Percentiles rank a stretch among this genome's conserved stretches.
Evolutionary conservation across 2,797 vertebrate genomes (phyloP).

Genomic region (Dendrocincla tyrannina): DNA sequence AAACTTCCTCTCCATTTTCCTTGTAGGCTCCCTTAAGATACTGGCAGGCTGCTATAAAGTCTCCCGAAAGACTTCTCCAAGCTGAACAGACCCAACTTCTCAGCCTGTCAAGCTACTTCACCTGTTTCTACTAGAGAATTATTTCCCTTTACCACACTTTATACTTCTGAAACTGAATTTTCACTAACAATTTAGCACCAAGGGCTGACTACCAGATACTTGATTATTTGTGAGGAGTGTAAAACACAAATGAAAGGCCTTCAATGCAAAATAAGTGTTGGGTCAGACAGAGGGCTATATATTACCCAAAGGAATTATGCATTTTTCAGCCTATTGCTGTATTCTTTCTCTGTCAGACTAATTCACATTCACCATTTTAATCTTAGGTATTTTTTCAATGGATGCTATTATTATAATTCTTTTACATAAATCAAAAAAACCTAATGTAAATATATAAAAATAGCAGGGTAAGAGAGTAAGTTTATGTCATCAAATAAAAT

Average conservation of each 20-base stretch:
- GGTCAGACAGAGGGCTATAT: not conserved
- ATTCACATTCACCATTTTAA: not conserved
- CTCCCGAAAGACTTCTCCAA: not conserved
- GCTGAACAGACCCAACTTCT: not conserved
- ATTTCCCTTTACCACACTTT: not conserved
- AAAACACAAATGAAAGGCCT: not conserved
- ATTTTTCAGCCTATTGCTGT: not conserved
- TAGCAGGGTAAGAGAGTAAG: not conserved
- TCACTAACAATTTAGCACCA: not conserved
- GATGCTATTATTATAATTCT: not conserved
- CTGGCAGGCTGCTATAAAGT: not conserved
- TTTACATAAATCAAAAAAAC: not conserved
- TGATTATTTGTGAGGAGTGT: not conserved
- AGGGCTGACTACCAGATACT: not conserved
- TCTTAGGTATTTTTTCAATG: not conserved
- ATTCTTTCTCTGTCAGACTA: not conserved
- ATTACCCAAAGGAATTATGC: not conserved
- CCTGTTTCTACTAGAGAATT: not conserved
- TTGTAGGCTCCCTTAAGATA: not conserved
- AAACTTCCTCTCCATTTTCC: not conserved
- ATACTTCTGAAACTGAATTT: constrained; percentile 12
- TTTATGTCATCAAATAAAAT: not conserved
- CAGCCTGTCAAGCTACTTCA: not conserved
- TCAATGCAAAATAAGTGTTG: not conserved
- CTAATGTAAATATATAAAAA: not conserved